phyloP scores from a whole-genome alignment of 2,888 invertebrate genomes.

The Drosophila affinis region DNA sequence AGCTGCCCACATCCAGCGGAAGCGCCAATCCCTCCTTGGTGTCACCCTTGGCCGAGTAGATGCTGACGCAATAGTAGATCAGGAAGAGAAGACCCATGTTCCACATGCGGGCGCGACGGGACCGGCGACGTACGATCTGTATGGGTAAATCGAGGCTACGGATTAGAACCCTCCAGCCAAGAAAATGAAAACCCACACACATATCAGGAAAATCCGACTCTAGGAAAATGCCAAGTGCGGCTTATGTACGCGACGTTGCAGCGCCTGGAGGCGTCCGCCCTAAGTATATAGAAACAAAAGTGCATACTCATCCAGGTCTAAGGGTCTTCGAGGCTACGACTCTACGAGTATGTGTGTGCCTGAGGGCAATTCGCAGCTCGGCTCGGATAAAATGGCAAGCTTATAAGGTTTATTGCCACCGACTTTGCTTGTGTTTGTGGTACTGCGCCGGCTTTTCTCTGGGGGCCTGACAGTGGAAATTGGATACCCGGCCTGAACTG shows the following conservation, averaged over 20 bases:
- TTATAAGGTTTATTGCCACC: conserved; percentile 50
- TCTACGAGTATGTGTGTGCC: background rate
- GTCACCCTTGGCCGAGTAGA: conserved; percentile 83
- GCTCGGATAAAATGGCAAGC: conserved; percentile 11
- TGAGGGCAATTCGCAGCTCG: conserved; percentile 1
- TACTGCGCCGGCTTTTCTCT: conserved; percentile 40
- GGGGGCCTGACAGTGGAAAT: conserved; percentile 45
- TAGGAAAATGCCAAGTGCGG: conserved; percentile 28
- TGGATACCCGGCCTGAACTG: conserved; percentile 39
- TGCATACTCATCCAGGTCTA: background rate
- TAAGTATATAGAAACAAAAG: background rate
- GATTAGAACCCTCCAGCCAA: conserved; percentile 33
- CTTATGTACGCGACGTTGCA: conserved; percentile 51
- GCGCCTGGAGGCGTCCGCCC: conserved; percentile 47
- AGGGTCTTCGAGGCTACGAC: background rate
- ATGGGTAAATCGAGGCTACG: conserved; percentile 6
- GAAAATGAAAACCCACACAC: conserved; percentile 27
- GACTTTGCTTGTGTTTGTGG: conserved; percentile 42
- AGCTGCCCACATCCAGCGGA: conserved; percentile 53
- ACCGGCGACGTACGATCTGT: conserved; percentile 80
- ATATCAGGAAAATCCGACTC: too few relatives aligned
- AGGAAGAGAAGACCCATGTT: conserved; percentile 88
- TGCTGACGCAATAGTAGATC: conserved; percentile 87
- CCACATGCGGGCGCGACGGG: conserved; percentile 88
- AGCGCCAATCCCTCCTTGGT: conserved; percentile 48